Conservation (phyloP, 2,113 vertebrate species). For the Phyllostomus hastatus region DNA sequence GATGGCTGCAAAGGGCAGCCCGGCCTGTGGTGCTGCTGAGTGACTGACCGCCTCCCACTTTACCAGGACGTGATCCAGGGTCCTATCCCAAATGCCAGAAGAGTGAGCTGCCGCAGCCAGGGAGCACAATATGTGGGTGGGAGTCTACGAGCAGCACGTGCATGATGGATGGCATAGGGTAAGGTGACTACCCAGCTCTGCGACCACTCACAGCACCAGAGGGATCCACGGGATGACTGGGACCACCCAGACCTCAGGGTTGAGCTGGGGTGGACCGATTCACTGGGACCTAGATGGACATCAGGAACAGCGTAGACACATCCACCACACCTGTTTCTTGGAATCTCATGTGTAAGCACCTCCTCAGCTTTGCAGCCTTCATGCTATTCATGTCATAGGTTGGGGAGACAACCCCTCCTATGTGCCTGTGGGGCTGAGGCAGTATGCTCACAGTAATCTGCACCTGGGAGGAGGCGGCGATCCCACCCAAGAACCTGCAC, state of each 20-base stretch:
- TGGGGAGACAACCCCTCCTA: constrained; percentile 85
- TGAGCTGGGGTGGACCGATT: constrained; percentile 94
- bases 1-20: constrained; percentile 70
- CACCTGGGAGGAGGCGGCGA: not conserved
- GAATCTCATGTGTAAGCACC: constrained; percentile 85
- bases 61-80: constrained; percentile 80
- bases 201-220: constrained; percentile 87
- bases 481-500: not conserved
- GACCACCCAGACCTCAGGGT: constrained; percentile 90
- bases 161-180: constrained; percentile 89
- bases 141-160: constrained; percentile 90
- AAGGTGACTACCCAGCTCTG: constrained; percentile 93
- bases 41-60: constrained; percentile 85
- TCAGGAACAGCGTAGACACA: constrained; percentile 91
- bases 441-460: not conserved
- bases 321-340: constrained; percentile 86
- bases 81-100: constrained; percentile 87
- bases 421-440: constrained; percentile 84
- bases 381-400: constrained; percentile 90
- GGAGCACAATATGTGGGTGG: constrained; percentile 91
- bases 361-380: constrained; percentile 86
- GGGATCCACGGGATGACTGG: constrained; percentile 94
- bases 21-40: constrained; percentile 51
- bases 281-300: constrained; percentile 96
- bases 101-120: constrained; percentile 91